A percentile compares a stretch with the other conserved stretches of the same genome.
phyloP scores from a whole-genome alignment of 2,113 vertebrate species.

The Hipposideros armiger region DNA sequence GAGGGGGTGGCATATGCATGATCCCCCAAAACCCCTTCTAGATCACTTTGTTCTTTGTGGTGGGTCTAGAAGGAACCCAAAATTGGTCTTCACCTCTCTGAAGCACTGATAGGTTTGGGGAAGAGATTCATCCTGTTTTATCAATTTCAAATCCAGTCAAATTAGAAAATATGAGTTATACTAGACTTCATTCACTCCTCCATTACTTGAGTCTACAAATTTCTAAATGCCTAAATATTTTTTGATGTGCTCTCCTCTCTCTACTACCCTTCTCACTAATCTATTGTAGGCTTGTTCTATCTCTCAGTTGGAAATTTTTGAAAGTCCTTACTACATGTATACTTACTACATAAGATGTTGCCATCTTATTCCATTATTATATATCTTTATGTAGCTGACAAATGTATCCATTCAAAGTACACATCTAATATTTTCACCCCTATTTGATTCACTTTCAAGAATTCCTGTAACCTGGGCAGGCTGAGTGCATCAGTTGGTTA shows the following conservation, averaged over 20 bases:
- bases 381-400: not conserved
- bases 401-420: not conserved
- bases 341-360: not conserved
- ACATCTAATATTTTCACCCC: not conserved
- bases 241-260: not conserved
- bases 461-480: not conserved
- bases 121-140: not conserved
- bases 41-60: not conserved
- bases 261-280: not conserved
- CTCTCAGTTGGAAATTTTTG: not conserved
- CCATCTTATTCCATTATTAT: not conserved
- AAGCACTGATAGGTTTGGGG: not conserved
- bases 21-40: not conserved
- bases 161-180: not conserved
- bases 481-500: too few species aligned
- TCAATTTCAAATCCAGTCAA: not conserved
- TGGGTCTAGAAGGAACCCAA: not conserved
- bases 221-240: not conserved
- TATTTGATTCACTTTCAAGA: not conserved
- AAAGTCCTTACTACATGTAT: not conserved
- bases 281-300: not conserved
- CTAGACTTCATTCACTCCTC: not conserved
- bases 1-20: not conserved
- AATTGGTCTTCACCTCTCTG: not conserved
- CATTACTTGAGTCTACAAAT: not conserved